Evolutionary conservation across 2,797 vertebrate species (phyloP).

Genomic region (Hippoglossus hippoglossus): DNA sequence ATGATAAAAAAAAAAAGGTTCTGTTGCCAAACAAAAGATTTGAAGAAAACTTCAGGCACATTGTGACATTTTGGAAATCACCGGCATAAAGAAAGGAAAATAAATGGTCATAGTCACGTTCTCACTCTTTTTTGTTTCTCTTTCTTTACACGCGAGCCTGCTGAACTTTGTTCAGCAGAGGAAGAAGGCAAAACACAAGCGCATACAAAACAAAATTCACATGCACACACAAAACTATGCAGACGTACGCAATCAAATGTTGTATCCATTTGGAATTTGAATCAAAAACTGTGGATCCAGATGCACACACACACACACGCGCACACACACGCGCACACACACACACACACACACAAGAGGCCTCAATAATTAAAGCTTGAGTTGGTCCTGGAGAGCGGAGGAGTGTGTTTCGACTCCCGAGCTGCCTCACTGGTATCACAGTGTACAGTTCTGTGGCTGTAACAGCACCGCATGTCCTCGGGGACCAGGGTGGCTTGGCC

Average conservation of each 20-base stretch:
- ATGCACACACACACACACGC: constrained; percentile 56
- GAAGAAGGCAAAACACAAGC: constrained; percentile 49
- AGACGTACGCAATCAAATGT: constrained; percentile 40
- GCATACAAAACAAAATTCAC: constrained; percentile 43
- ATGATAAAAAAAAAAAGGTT: constrained; percentile 22
- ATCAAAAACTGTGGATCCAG: constrained; percentile 54
- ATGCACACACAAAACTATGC: constrained; percentile 40
- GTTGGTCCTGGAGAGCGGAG: constrained; percentile 78
- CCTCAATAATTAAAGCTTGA: constrained; percentile 75
- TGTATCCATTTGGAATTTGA: constrained; percentile 54
- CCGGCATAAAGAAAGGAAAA: constrained; percentile 18
- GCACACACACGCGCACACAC: constrained; percentile 56
- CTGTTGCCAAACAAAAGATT: constrained; percentile 52
- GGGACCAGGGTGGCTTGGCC: constrained; percentile 64
- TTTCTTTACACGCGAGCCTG: constrained; percentile 29
- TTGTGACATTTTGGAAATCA: constrained; percentile 81
- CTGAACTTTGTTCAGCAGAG: constrained; percentile 68
- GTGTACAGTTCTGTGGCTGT: constrained; percentile 76
- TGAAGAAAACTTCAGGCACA: constrained; percentile 81
- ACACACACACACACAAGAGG: constrained; percentile 60
- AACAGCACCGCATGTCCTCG: constrained; percentile 61
- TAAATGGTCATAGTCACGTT: constrained; percentile 22
- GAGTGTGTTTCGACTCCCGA: constrained; percentile 63
- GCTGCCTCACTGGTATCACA: constrained; percentile 82
- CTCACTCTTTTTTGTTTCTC: constrained; percentile 35